phyloP scores from a whole-genome alignment of 2,797 vertebrate genomes.

The Syngnathus rostellatus region DNA sequence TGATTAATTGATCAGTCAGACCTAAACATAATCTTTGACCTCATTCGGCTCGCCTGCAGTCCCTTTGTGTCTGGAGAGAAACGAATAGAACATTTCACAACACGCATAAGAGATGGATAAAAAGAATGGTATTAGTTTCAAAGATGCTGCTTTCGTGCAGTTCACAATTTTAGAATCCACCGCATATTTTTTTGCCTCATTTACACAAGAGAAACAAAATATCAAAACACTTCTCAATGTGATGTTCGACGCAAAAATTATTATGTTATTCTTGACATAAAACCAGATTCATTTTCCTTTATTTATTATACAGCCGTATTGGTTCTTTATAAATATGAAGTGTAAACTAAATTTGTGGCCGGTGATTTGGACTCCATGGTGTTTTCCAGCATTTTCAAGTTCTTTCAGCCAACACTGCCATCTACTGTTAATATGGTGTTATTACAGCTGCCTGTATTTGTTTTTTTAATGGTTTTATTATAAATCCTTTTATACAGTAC shows the following conservation, averaged over 20 bases:
- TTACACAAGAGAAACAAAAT: not conserved
- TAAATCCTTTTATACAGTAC: not conserved
- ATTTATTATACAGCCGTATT: not conserved
- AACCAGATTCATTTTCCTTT: not conserved
- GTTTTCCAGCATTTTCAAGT: not conserved
- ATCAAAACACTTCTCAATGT: not conserved
- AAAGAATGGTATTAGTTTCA: not conserved
- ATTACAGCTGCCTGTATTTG: not conserved
- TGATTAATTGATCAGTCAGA: conserved; percentile 59
- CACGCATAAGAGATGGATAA: too few relatives aligned
- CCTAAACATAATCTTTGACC: conserved; percentile 49
- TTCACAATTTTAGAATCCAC: not conserved
- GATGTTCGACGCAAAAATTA: not conserved
- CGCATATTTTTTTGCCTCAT: not conserved
- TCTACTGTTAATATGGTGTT: not conserved
- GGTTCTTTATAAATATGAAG: too few relatives aligned
- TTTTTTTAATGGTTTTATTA: too few relatives aligned
- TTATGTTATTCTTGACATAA: not conserved
- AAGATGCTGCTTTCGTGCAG: not conserved
- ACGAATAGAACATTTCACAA: not conserved
- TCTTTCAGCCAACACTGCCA: not conserved
- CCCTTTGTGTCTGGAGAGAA: conserved; percentile 19
- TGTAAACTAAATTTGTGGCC: not conserved
- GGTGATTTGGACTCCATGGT: not conserved
- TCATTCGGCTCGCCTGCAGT: conserved; percentile 32